A percentile compares a stretch with the other conserved stretches of the same genome.
Evolutionary conservation across 2,113 vertebrate species (phyloP).

Genomic region (Zapornia atra): DNA sequence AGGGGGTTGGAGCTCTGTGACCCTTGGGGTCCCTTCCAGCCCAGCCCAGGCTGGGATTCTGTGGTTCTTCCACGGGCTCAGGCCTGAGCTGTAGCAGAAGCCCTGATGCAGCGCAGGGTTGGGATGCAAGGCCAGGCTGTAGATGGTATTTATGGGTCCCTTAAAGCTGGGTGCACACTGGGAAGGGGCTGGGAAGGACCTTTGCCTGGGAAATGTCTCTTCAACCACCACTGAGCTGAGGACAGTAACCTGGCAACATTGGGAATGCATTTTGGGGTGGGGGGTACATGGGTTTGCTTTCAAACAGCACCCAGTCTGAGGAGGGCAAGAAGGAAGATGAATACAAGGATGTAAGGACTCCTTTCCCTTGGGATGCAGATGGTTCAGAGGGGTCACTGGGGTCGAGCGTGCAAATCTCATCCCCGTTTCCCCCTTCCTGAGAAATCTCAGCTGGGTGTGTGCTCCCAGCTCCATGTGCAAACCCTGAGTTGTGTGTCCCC

Average conservation of each 20-base stretch:
- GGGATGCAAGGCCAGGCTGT: background rate
- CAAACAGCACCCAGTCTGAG: background rate
- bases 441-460: background rate
- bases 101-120: background rate
- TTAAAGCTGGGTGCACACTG: accelerated
- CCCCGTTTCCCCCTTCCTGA: background rate
- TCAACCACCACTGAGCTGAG: background rate
- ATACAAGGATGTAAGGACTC: background rate
- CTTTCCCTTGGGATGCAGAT: accelerated
- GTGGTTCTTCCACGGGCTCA: background rate
- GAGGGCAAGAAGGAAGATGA: background rate
- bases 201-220: background rate
- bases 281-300: accelerated
- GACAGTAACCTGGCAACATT: background rate
- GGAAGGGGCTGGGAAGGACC: background rate
- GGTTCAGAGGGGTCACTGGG: background rate
- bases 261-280: background rate
- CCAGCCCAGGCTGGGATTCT: too few species aligned
- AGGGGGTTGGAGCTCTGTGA: too few species aligned
- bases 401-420: too few species aligned
- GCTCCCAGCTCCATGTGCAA: background rate
- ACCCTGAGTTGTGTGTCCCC: too few species aligned
- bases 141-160: background rate
- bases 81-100: background rate
- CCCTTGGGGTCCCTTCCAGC: too few species aligned